These are phyloP conservation scores for Siniperca undulata DNA, from an alignment of 2,797 vertebrate genomes.

Conservation along the genomic window DNA sequence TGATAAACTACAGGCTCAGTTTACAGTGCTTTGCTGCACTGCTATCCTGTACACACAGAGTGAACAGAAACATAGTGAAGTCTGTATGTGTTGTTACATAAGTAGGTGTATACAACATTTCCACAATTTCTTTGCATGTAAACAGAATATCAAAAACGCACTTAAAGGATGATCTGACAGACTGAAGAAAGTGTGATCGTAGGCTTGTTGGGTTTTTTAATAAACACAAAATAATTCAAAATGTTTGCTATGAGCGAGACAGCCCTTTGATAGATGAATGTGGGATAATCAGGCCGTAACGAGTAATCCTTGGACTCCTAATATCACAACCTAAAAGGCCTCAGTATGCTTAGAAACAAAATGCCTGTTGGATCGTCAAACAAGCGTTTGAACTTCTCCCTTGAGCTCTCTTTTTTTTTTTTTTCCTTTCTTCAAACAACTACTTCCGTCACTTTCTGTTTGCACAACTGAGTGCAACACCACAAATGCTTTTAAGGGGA, in stretches of 20 bases:
- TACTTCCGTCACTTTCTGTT: constrained; percentile 21
- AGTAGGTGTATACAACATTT: neutral
- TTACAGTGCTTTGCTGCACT: neutral
- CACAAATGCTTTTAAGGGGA: neutral
- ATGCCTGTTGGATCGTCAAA: constrained; percentile 9
- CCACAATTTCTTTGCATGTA: neutral
- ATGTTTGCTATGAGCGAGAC: neutral
- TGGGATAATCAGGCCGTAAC: neutral
- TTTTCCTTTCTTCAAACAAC: too few species aligned
- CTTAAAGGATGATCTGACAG: neutral
- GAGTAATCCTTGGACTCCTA: neutral
- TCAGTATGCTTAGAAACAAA: neutral
- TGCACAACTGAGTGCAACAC: neutral
- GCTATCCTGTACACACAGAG: neutral
- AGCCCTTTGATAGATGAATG: too few species aligned
- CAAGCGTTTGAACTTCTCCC: constrained; percentile 27
- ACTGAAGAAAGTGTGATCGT: neutral
- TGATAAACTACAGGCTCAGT: constrained; percentile 17
- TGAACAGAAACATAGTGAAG: neutral
- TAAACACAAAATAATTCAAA: neutral
- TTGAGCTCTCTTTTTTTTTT: too few species aligned
- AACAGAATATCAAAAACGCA: neutral
- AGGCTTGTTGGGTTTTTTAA: neutral
- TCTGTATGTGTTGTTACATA: neutral
- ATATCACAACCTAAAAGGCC: neutral